Base-by-base conservation (phyloP, 1,140 invertebrate genomes). In the Megathymus violae region DNA sequence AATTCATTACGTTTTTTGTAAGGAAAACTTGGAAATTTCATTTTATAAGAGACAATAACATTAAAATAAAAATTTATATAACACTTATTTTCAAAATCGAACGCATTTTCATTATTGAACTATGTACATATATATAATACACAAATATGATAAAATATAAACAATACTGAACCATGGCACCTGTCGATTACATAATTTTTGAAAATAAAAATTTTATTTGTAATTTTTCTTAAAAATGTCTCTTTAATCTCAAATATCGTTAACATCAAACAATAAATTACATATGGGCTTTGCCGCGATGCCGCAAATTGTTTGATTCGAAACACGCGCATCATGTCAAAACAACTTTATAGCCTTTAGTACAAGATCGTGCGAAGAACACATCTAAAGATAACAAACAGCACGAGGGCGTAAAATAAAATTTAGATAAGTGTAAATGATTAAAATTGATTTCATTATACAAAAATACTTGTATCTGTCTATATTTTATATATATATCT, bases 361-460 rank as follows among this genome's bases (percentile, higher is more conserved):
- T 9, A 31, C 27, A 31, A 3, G 9, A 31, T 4, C 9, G 27
- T 31, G 27, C 5, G 38, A 63, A 46, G 47, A 7, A 31, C 7
- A 9, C 3, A 7, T 31, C 9, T 31, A 9, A 31, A 4, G 27
- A 7, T 31, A 7, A 31, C 9, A 31, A 31, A 4, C 4, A 4
- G 4, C 1, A 9, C 9, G 9, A 9, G 9, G 1, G 7, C 13
- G 14, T 38, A 40, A 51, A n/a, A 22, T n/a, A 10, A 19, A 46
- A 46, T 22, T 17, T n/a, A 46, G 16, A 47, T 22, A 9, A 51
- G n/a, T 9, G 25, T 15, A 51, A 51, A 31, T 51, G 34, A 34
- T 51, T n/a, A n/a, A n/a, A n/a, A n/a, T n/a, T n/a, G n/a, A n/a
- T n/a, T n/a, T n/a, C n/a, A n/a, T n/a, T n/a, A n/a, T n/a, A n/a